Conservation (phyloP, 2,888 invertebrate species). For the Criorhina ranunculi region DNA sequence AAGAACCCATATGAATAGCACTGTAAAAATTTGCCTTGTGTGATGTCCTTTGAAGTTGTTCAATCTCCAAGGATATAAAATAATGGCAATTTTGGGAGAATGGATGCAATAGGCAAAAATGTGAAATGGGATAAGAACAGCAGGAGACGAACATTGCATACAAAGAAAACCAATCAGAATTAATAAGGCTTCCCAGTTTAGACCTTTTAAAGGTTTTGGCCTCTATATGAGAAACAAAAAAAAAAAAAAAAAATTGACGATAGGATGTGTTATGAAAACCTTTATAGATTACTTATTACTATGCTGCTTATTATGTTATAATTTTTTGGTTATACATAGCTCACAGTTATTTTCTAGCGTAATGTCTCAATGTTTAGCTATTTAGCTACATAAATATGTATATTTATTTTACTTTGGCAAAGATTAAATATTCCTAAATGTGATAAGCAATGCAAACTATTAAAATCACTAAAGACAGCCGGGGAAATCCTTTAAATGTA, state of each 20-base stretch:
- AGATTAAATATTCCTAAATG: not conserved
- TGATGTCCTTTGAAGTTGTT: slow-evolving; percentile 59
- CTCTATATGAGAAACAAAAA: not conserved
- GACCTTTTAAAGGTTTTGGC: slow-evolving; percentile 10
- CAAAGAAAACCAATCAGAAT: slow-evolving; percentile 61
- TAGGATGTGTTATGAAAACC: not conserved
- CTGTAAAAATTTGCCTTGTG: slow-evolving; percentile 37
- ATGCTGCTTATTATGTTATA: not conserved
- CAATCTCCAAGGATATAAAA: slow-evolving; percentile 66
- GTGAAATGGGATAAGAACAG: slow-evolving; percentile 13
- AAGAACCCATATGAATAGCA: slow-evolving; percentile 54
- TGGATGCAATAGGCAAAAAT: slow-evolving; percentile 48
- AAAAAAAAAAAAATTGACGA: not conserved
- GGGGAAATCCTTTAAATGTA: not conserved
- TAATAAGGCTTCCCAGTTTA: slow-evolving; percentile 47
- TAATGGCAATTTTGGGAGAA: slow-evolving; percentile 58
- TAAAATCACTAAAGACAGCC: not conserved
- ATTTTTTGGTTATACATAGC: not conserved
- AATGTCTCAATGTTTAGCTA: not conserved
- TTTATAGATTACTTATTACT: not conserved
- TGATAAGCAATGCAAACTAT: not conserved
- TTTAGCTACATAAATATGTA: not conserved
- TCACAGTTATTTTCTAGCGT: too few relatives aligned
- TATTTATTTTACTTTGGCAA: not conserved
- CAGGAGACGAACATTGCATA: slow-evolving; percentile 9